phyloP scores from a whole-genome alignment of 1,140 invertebrate genomes.

The Zaprionus kolodkinae region DNA sequence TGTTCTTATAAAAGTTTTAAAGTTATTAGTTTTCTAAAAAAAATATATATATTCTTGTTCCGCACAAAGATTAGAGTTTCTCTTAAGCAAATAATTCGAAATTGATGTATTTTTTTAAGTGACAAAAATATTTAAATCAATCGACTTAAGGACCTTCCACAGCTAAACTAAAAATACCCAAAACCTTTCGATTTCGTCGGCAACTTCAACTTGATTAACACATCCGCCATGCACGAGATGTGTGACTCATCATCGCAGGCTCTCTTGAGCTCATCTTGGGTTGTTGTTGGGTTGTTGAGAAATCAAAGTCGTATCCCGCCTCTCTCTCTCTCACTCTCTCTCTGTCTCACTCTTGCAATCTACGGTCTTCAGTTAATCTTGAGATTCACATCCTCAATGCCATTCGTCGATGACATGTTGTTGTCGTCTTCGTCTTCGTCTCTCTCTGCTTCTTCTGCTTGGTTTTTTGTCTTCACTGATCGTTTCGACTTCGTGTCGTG shows the following conservation, averaged over 20 bases:
- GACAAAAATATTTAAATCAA: neutral
- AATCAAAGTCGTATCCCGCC: slow-evolving; percentile 27
- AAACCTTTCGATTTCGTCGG: slow-evolving; percentile 4
- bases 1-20: no score
- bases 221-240: slow-evolving; percentile 8
- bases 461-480: slow-evolving; percentile 4
- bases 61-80: neutral
- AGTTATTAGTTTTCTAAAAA: neutral
- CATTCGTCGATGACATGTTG: slow-evolving; percentile 59
- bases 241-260: slow-evolving; percentile 15
- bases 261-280: slow-evolving; percentile 16
- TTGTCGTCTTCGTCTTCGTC: slow-evolving; percentile 26
- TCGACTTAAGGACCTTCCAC: neutral
- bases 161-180: neutral
- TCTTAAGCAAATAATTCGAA: neutral
- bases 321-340: neutral
- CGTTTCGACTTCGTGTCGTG: slow-evolving; percentile 33
- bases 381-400: slow-evolving; percentile 58
- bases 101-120: neutral
- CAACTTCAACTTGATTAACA: slow-evolving; percentile 8
- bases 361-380: slow-evolving; percentile 11
- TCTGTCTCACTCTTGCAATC: neutral
- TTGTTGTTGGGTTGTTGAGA: slow-evolving; percentile 25
- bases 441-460: slow-evolving; percentile 3
- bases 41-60: neutral